A percentile compares a stretch with the other conserved stretches of the same genome.
Conservation (phyloP, 2,113 vertebrate genomes). For the Stomatorhinus ivindoensis region DNA sequence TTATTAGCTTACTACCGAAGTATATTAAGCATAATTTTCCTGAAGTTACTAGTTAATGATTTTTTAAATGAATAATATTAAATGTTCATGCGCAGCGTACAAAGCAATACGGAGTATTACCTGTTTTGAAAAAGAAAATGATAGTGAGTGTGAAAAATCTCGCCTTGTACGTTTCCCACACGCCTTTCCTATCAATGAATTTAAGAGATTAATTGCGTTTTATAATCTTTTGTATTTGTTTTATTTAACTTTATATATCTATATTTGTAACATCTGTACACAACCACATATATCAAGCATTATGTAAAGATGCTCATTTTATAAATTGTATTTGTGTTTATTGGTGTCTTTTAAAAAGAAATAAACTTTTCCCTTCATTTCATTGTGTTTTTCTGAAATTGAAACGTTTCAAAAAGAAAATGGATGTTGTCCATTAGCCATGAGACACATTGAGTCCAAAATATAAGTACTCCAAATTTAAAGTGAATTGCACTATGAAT, state of each 20-base stretch:
- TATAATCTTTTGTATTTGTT: slow-evolving; percentile 54
- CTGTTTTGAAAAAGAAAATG: slow-evolving; percentile 6
- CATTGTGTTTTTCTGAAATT: slow-evolving; percentile 6
- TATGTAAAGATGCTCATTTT: slow-evolving; percentile 48
- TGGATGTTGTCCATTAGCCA: neutral
- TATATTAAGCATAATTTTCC: slow-evolving; percentile 6
- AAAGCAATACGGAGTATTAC: slow-evolving; percentile 21
- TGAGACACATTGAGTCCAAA: neutral
- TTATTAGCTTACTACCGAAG: neutral
- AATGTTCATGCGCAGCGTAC: slow-evolving; percentile 11
- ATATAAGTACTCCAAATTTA: neutral
- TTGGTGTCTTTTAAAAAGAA: slow-evolving; percentile 38
- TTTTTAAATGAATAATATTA: slow-evolving; percentile 4
- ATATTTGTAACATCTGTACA: slow-evolving; percentile 49
- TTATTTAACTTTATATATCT: slow-evolving; percentile 65
- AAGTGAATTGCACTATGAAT: neutral
- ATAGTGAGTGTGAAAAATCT: slow-evolving; percentile 12
- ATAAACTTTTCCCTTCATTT: slow-evolving; percentile 8
- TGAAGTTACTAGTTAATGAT: slow-evolving; percentile 3
- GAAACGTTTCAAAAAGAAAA: neutral
- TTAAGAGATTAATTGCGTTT: slow-evolving; percentile 41
- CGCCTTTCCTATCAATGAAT: slow-evolving; percentile 41
- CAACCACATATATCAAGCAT: slow-evolving; percentile 44
- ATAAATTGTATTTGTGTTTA: slow-evolving; percentile 39
- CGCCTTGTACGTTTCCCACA: slow-evolving; percentile 22